These are phyloP conservation scores for Drosophila nigromelanica DNA, from an alignment of 1,140 invertebrate genomes.

Conservation along the genomic window DNA sequence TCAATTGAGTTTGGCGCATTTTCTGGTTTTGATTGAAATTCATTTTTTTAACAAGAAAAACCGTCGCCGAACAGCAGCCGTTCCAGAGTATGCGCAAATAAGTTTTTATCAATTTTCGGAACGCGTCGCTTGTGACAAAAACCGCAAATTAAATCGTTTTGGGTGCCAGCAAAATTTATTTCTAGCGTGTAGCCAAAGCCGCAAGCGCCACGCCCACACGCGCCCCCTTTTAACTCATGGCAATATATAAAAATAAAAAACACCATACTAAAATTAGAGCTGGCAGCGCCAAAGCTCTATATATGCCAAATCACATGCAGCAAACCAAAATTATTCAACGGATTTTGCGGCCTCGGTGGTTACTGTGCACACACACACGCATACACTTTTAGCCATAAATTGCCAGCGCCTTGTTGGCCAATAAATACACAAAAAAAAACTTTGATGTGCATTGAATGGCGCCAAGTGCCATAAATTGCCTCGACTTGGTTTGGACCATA, in stretches of 20 bases:
- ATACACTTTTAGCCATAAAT: conserved; percentile 69
- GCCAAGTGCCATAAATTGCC: conserved; percentile 72
- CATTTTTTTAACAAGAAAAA: conserved; percentile 1
- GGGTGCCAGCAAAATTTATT: conserved; percentile 69
- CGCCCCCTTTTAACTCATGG: conserved; percentile 2
- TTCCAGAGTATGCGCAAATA: conserved; percentile 43
- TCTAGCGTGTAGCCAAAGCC: conserved; percentile 58
- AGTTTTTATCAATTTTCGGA: conserved; percentile 67
- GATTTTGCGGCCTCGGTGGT: conserved; percentile 65
- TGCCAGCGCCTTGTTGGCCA: conserved; percentile 71
- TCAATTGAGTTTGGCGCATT: too few relatives aligned
- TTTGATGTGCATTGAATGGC: conserved; percentile 53
- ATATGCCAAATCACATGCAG: conserved; percentile 53
- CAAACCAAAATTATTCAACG: conserved; percentile 74
- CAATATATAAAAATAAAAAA: conserved; percentile 19
- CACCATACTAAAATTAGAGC: conserved; percentile 57
- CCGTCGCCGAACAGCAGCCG: not conserved
- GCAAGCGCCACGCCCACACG: conserved; percentile 14
- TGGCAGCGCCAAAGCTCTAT: conserved; percentile 17
- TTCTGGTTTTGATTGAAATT: conserved; percentile 19
- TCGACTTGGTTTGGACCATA: conserved; percentile 32
- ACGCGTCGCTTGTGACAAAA: conserved; percentile 56
- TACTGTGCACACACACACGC: conserved; percentile 1
- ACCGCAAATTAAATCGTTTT: conserved; percentile 80
- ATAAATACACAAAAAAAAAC: conserved; percentile 60